Evolutionary conservation across 2,113 vertebrate genomes (phyloP).

Genomic region (Brienomyrus brachyistius): DNA sequence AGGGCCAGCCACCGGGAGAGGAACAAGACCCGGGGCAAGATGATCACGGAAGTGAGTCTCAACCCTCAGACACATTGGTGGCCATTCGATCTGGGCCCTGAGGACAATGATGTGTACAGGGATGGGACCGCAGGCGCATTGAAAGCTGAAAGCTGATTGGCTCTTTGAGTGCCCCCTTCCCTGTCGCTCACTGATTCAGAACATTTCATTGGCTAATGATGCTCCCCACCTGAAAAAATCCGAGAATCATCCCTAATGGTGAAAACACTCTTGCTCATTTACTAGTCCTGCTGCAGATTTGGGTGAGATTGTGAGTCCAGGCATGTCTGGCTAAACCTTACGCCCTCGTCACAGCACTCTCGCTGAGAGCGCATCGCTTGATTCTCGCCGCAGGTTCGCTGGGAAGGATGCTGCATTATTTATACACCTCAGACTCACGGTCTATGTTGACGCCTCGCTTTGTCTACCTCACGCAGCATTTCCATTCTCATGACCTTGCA

Average conservation of each 20-base stretch:
- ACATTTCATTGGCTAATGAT: neutral
- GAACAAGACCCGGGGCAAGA: slow-evolving; percentile 96
- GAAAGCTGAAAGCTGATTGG: neutral
- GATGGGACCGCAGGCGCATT: neutral
- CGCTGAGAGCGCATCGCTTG: neutral
- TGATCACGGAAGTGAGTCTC: slow-evolving; percentile 95
- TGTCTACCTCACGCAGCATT: neutral
- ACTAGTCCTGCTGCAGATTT: neutral
- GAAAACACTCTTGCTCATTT: neutral
- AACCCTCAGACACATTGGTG: neutral
- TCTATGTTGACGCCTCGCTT: neutral
- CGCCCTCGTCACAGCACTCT: neutral
- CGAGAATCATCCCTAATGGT: neutral
- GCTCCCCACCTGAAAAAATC: neutral
- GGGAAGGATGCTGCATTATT: too few species aligned
- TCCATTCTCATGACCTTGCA: neutral
- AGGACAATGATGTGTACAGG: neutral
- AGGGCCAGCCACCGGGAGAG: slow-evolving; percentile 94
- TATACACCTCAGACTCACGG: neutral
- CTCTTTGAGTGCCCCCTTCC: neutral
- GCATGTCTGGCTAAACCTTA: neutral
- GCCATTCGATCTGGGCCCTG: neutral
- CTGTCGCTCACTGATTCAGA: neutral
- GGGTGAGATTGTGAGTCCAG: neutral
- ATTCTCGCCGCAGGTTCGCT: neutral